Base-by-base conservation (phyloP, 2,113 vertebrate genomes). In the Trogon surrucura region DNA sequence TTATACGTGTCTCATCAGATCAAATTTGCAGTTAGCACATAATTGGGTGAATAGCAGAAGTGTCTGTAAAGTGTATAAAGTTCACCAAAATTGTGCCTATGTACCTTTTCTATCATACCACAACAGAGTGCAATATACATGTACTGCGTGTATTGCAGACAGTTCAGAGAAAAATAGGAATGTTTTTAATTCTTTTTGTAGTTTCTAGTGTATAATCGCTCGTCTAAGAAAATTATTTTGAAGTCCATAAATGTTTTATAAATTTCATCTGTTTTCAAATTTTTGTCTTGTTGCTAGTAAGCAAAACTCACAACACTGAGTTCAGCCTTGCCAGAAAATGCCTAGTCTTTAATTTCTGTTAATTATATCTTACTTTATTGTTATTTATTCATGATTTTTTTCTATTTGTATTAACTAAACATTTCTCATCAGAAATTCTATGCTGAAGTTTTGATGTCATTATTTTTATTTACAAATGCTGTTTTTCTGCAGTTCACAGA, bases 401-500 rank as follows among this genome's bases (percentile, higher is more conserved):
- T 78, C 45, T 86, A 38, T 88, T 89, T 3, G 0, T 41, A 64
- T 48, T 93, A 89, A 73, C 45, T 66, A 87, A 87, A 18, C 36
- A 23, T 69, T 94, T 94, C 50, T 91, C n/a, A 57, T 84, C 38
- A 80, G 45, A 48, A 22, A 60, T 67, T 80, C 26, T 48, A 65
- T 72, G 26, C 61, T 72, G 23, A 25, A 48, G 29, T 34, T 88
- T 57, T 75, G 8, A 16, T 69, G 23, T 26, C 57, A 38, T 79
- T 51, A 45, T 50, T 93, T 94, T 86, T 91, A 58, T 74, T 87
- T 58, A 69, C 20, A 95, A 95, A 91, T 90, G 61, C 30, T 85
- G 78, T 5, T 93, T 91, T 95, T 93, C 57, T 83, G 57, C 41
- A 56, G 17, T 58, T 91, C 36, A 47, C 38, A 87, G 29, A 91